Evolutionary conservation across 2,113 vertebrate genomes (phyloP), one percentile per base, ranked within the genome.

Genomic region (Puma concolor): DNA sequence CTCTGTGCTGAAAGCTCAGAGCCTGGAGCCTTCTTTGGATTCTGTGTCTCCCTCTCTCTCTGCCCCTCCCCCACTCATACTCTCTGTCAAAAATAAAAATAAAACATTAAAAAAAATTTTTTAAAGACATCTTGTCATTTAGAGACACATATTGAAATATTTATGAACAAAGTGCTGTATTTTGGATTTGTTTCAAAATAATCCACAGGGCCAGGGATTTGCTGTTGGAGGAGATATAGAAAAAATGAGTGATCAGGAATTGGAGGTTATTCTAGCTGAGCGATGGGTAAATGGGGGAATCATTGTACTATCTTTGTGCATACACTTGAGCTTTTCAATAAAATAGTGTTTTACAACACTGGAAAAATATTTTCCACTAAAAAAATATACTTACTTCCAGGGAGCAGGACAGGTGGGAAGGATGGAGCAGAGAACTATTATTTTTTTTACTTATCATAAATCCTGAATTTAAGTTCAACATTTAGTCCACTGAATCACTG

Each of bases 401-500:
- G 50, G 38, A 92, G 27, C 9, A 71, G 95, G 44, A 72, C 29
- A 50, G 63, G 36, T 44, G 33, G 48, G 54, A 93, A 15, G 27
- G 19, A 60, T 48, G 8, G 41, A 90, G 57, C 69, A 72, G 85
- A 71, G 48, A 92, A 79, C n/a, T 84, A 41, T 66, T 83, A 63
- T 41, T 71, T 92, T 96, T 69, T 74, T 76, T 88, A 76, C 19
- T 95, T 88, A 81, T 41, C 38, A 81, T 88, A 88, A 94, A 97
- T 93, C 13, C 57, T 88, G 21, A 91, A 76, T 93, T 77, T 41
- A 91, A 63, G 38, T 85, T 96, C 36, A 95, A 41, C 63, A 81
- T 84, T 87, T 64, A 92, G 2, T 84, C 85, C 64, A 93, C 12
- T 83, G 38, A 93, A 91, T 21, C 27, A 80, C 36, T 92, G 0